Percentiles rank a stretch among this genome's conserved stretches.
Conservation (phyloP, 2,113 vertebrate species). For the Entosphenus tridentatus region DNA sequence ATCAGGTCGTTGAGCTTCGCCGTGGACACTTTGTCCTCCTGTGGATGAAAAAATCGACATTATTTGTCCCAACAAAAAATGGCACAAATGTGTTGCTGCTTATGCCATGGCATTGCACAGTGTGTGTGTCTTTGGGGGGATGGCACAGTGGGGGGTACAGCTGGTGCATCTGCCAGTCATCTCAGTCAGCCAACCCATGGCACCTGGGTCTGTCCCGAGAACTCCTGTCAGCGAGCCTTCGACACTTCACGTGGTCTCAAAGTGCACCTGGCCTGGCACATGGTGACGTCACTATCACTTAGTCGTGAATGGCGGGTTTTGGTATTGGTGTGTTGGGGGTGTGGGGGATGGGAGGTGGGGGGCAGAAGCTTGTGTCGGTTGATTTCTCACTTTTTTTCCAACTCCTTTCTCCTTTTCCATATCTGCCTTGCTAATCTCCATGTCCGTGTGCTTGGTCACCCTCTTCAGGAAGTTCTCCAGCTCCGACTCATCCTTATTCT, state of each 20-base stretch:
- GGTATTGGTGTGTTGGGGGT: no score
- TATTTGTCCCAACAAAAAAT: background rate
- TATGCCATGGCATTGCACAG: background rate
- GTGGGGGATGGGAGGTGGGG: no score
- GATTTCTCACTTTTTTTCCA: constrained; percentile 34
- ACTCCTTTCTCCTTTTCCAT: constrained; percentile 60
- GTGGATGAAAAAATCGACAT: constrained; percentile 9
- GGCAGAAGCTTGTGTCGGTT: background rate
- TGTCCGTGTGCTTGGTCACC: constrained; percentile 63
- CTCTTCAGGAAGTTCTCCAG: constrained; percentile 62
- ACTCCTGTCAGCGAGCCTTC: no score
- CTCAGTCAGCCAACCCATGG: no score
- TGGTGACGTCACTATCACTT: no score
- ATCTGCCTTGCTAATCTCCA: constrained; percentile 44
- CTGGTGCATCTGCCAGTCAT: no score
- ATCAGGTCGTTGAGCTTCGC: constrained; percentile 85
- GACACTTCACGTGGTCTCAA: no score
- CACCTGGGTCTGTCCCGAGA: no score
- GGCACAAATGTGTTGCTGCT: background rate
- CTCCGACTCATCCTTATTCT: constrained; percentile 86
- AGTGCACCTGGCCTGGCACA: no score
- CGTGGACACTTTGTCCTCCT: constrained; percentile 84
- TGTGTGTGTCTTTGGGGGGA: no score
- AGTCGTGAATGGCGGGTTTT: no score
- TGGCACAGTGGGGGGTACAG: no score